Conservation (phyloP, 37 sponge, comb jelly and placozoan genomes). For the Oscarella lobularis region DNA sequence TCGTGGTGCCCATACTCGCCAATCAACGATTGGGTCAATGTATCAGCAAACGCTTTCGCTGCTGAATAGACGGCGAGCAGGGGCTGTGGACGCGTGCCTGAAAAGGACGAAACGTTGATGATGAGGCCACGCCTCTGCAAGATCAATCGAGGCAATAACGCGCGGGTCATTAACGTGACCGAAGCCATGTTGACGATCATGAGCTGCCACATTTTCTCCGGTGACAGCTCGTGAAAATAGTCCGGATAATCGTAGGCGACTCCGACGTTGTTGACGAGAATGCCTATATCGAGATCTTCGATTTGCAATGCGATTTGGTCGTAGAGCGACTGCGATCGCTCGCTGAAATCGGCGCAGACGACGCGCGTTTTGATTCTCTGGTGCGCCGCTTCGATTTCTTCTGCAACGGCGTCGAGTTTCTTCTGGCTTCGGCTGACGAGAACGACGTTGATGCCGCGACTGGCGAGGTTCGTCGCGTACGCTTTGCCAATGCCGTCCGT, state of each 20-base stretch:
- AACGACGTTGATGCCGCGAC: background rate
- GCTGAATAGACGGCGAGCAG: background rate
- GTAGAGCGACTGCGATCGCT: background rate
- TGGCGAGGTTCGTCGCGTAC: background rate
- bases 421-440: background rate
- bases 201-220: background rate
- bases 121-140: background rate
- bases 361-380: background rate
- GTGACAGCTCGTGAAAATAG: background rate
- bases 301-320: background rate
- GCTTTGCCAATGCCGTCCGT: background rate
- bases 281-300: background rate
- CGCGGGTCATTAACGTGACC: background rate
- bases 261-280: background rate
- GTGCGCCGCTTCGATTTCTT: background rate
- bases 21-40: background rate
- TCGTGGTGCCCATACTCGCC: background rate
- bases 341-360: background rate
- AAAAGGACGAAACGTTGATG: background rate
- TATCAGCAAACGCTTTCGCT: background rate
- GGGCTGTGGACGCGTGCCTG: background rate
- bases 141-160: background rate
- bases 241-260: background rate
- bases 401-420: background rate
- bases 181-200: background rate